Conservation (phyloP, 1,140 invertebrate genomes). For the Halyomorpha halys region DNA sequence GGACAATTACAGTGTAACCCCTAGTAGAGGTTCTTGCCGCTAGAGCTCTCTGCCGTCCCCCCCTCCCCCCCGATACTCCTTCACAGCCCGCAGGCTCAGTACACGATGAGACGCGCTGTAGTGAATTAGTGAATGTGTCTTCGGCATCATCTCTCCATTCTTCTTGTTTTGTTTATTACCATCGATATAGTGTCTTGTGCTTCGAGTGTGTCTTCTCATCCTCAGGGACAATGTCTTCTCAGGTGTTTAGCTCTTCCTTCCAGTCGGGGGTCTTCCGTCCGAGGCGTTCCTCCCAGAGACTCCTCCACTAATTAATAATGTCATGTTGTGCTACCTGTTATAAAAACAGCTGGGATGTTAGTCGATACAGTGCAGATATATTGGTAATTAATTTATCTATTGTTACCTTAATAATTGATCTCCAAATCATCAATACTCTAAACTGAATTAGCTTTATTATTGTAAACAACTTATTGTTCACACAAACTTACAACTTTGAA, state of each 20-base stretch:
- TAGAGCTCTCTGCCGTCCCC: neutral
- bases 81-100: neutral
- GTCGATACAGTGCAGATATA: constrained; percentile 11
- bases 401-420: neutral
- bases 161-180: neutral
- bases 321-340: neutral
- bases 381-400: neutral
- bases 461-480: too few species aligned
- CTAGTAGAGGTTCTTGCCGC: constrained; percentile 20
- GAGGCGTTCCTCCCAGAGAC: too few species aligned
- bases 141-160: neutral
- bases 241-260: too few species aligned
- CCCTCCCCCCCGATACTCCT: neutral
- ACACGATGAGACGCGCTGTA: neutral
- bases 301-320: too few species aligned
- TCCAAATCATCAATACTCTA: neutral
- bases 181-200: neutral
- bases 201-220: neutral
- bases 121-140: neutral
- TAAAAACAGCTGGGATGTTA: constrained; percentile 7
- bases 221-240: too few species aligned
- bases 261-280: too few species aligned
- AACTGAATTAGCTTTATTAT: too few species aligned
- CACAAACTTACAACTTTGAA: neutral
- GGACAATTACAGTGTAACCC: constrained; percentile 24